Evolutionary conservation across 23 tunicate genomes (phyloP), one percentile per base, ranked within the genome.

Genomic region (Styela plicata): DNA sequence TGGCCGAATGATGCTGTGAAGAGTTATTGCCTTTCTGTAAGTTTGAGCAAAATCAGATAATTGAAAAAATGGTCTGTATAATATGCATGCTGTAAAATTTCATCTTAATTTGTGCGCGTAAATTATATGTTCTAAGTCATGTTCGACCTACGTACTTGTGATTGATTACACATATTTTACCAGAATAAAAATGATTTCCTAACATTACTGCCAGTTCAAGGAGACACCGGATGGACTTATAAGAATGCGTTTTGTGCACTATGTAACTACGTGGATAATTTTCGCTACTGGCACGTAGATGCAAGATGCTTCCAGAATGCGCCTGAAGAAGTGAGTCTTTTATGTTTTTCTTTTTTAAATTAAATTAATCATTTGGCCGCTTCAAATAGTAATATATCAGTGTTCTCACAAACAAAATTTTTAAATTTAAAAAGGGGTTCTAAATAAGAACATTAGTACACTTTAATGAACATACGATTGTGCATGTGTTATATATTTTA

Each of bases 221-320:
- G 87, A 36, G 83, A 81, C 36, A 85, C 85, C 0, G 98, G 98
- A 1, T 88, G 86, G 89, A 87, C 92, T 1, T 93, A 93, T 80
- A 74, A 85, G 34, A 93, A 93, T 53, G 89, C 69, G 2, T 93
- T 84, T 65, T 93, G 98, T 75, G 98, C 98, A 20, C 92, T 84
- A 24, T 93, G 98, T 69, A 93, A 93, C 67, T 31, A 85, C 76
- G 89, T 87, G 10, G 63, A 69, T 25, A 79, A 82, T 22, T 87
- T 53, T 53, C 28, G 33, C 16, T 87, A 70, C 69, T 93, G 98
- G 98, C 28, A 83, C 7, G 52, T 88, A 0, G 36, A 80, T 31
- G 98, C 98, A 24, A 68, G 70, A 62, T 93, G 98, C 73, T 74
- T 78, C 2, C 77, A 86, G 24, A 88, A 92, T 63, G 89, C 89